These are phyloP conservation scores for Tinamus major DNA, from an alignment of 2,797 vertebrate genomes.

Conservation along the genomic window DNA sequence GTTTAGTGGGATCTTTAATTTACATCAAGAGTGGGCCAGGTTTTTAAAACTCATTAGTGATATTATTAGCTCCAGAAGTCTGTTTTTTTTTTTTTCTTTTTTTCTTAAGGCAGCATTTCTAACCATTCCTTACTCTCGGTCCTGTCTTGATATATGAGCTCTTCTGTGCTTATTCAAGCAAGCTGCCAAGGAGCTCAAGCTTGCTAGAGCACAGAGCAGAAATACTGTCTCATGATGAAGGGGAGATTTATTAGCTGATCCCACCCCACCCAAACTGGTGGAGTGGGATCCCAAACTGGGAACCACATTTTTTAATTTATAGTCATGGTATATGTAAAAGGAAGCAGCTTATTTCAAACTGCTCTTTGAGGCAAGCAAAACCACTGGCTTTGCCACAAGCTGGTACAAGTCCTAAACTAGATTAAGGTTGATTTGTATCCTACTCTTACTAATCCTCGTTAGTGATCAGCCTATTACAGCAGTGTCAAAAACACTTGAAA, in stretches of 20 bases:
- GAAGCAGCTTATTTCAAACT: slow-evolving; percentile 20
- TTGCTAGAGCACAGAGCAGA: neutral
- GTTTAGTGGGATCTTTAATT: slow-evolving; percentile 51
- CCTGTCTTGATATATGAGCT: neutral
- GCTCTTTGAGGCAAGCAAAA: slow-evolving; percentile 51
- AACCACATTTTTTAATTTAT: slow-evolving; percentile 41
- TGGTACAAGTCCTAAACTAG: slow-evolving; percentile 53
- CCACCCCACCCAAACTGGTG: neutral
- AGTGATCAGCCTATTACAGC: slow-evolving; percentile 30
- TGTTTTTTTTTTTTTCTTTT: neutral
- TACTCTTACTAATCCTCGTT: slow-evolving; percentile 12
- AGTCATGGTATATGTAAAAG: neutral
- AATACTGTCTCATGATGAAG: neutral
- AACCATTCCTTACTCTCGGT: slow-evolving; percentile 4
- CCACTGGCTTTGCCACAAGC: slow-evolving; percentile 40
- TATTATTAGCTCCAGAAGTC: slow-evolving; percentile 47
- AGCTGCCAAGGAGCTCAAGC: neutral
- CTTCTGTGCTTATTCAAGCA: neutral
- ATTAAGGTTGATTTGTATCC: slow-evolving; percentile 51
- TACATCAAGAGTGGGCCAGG: slow-evolving; percentile 38
- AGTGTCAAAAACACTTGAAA: slow-evolving; percentile 17
- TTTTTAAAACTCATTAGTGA: slow-evolving; percentile 57
- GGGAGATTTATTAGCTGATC: slow-evolving; percentile 16
- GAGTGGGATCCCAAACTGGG: neutral
- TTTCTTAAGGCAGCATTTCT: neutral